Evolutionary conservation across 2,113 vertebrate genomes (phyloP).

Genomic region (Gnathonemus longibarbis): DNA sequence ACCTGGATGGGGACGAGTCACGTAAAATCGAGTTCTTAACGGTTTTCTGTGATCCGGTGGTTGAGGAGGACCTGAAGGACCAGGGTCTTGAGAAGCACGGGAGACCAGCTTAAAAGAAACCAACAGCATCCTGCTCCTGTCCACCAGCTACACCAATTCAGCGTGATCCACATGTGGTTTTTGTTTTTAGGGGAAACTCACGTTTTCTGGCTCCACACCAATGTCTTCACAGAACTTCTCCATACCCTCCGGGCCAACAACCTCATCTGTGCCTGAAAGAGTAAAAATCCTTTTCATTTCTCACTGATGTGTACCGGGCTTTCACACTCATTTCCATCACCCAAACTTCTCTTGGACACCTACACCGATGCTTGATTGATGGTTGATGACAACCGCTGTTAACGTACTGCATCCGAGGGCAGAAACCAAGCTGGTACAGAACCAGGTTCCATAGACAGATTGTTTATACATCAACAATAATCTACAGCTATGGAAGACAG

Average conservation of each 20-base stretch:
- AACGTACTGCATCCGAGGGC: not conserved
- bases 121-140: not conserved
- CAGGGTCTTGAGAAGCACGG: not conserved
- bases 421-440: not conserved
- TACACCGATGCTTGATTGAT: not conserved
- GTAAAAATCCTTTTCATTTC: not conserved
- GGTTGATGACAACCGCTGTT: not conserved
- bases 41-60: not conserved
- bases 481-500: not conserved
- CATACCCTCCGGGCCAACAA: constrained; percentile 93
- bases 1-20: not conserved
- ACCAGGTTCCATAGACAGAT: not conserved
- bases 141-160: not conserved
- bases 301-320: not conserved
- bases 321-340: not conserved
- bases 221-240: constrained; percentile 98
- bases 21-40: not conserved
- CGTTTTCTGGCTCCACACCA: constrained; percentile 93
- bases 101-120: not conserved
- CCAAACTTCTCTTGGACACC: not conserved
- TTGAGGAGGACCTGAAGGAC: not conserved
- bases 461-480: not conserved
- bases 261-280: constrained; percentile 74
- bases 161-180: not conserved
- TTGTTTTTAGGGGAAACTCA: constrained; percentile 51